Conservation (phyloP, 2,888 invertebrate species). For the Tyria jacobaeae region DNA sequence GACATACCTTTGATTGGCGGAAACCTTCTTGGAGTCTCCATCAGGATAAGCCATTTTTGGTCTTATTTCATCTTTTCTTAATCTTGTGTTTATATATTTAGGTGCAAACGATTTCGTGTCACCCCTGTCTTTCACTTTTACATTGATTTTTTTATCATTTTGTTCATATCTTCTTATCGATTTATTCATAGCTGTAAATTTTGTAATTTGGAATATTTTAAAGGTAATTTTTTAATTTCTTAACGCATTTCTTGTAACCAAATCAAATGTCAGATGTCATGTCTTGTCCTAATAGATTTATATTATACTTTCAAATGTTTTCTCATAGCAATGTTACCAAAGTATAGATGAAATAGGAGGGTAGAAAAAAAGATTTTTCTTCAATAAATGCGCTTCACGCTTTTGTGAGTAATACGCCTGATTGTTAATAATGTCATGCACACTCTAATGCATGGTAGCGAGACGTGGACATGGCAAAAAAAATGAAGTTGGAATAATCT, state of each 20-base stretch:
- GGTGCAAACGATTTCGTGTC: slow-evolving; percentile 30
- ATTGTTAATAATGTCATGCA: too few relatives aligned
- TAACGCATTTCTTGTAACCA: slow-evolving; percentile 14
- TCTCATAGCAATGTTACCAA: too few relatives aligned
- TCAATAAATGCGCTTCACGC: too few relatives aligned
- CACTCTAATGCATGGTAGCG: too few relatives aligned
- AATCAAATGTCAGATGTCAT: slow-evolving; percentile 4
- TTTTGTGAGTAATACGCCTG: too few relatives aligned
- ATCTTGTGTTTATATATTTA: background rate
- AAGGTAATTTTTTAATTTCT: slow-evolving; percentile 4
- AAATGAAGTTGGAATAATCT: too few relatives aligned
- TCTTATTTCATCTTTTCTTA: slow-evolving; percentile 20
- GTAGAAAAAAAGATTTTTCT: too few relatives aligned
- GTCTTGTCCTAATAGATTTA: slow-evolving; percentile 7
- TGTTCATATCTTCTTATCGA: slow-evolving; percentile 30
- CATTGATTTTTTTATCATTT: slow-evolving; percentile 8
- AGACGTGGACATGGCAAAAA: too few relatives aligned
- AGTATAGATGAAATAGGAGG: too few relatives aligned
- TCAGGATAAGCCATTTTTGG: slow-evolving; percentile 4
- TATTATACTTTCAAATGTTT: slow-evolving; percentile 10
- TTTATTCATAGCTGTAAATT: slow-evolving; percentile 8
- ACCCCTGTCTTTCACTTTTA: slow-evolving; percentile 45
- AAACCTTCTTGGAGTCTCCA: slow-evolving; percentile 13
- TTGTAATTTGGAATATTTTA: background rate
- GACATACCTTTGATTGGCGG: slow-evolving; percentile 16